Conservation (phyloP, 2,113 vertebrate genomes). For the Hypanus sabinus region DNA sequence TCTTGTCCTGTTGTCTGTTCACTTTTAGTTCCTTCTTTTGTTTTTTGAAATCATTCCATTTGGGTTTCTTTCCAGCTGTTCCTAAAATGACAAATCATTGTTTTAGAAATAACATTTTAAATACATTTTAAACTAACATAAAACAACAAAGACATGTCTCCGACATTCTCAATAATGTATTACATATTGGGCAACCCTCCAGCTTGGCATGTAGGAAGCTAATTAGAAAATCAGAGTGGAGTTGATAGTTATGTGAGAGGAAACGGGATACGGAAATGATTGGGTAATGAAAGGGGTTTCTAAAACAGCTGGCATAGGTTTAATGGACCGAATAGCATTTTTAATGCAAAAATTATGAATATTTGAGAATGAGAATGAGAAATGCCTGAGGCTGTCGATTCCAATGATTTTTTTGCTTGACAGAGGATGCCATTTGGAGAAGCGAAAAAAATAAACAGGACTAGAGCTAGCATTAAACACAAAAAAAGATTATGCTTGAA, state of each 20-base stretch:
- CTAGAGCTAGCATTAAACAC: not conserved
- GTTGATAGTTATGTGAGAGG: too few relatives aligned
- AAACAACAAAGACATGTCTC: not conserved
- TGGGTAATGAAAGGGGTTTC: too few relatives aligned
- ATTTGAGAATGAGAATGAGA: not conserved
- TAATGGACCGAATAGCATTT: too few relatives aligned
- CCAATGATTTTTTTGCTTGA: not conserved
- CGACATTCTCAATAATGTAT: not conserved
- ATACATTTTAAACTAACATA: not conserved
- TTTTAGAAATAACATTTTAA: not conserved
- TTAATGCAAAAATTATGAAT: too few relatives aligned
- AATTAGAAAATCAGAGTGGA: too few relatives aligned
- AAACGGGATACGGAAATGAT: too few relatives aligned
- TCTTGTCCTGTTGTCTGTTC: constrained; percentile 63
- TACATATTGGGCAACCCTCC: too few relatives aligned
- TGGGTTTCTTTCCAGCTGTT: constrained; percentile 67
- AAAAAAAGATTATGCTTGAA: not conserved
- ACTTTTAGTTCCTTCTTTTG: constrained; percentile 80
- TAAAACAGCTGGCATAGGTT: too few relatives aligned
- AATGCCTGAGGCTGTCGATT: not conserved
- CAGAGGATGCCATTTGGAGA: not conserved
- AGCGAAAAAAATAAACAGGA: not conserved
- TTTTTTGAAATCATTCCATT: constrained; percentile 75
- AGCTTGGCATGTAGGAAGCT: too few relatives aligned
- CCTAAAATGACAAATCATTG: constrained; percentile 48